These are phyloP conservation scores for Drosophila atroscutellata DNA, from an alignment of 2,888 invertebrate genomes.

Conservation along the genomic window DNA sequence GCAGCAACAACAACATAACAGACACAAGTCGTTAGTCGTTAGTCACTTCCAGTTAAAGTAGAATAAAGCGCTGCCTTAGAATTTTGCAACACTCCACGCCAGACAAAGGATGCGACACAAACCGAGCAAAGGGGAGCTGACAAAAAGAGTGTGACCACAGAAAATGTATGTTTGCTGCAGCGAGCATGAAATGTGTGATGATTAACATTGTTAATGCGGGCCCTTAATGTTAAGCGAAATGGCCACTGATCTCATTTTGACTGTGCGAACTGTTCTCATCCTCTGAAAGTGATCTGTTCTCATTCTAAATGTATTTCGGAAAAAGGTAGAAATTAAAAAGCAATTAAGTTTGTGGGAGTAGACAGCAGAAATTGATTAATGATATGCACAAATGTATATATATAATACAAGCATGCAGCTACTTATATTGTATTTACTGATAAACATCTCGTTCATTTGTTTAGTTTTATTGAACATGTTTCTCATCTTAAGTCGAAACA, in stretches of 20 bases:
- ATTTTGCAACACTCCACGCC: slow-evolving; percentile 57
- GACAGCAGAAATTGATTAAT: slow-evolving; percentile 47
- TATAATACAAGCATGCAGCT: neutral
- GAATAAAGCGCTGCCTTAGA: slow-evolving; percentile 74
- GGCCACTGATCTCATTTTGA: neutral
- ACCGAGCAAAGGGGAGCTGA: slow-evolving; percentile 22
- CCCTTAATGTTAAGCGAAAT: neutral
- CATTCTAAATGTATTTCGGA: slow-evolving; percentile 6
- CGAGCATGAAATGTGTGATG: slow-evolving; percentile 15
- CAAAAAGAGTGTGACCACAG: slow-evolving; percentile 9
- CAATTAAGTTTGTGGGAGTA: slow-evolving; percentile 34
- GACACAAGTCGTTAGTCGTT: slow-evolving; percentile 74
- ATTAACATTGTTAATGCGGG: slow-evolving; percentile 30
- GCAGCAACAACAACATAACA: slow-evolving; percentile 31
- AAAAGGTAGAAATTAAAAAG: slow-evolving; percentile 52
- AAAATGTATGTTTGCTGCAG: slow-evolving; percentile 1
- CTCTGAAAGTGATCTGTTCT: slow-evolving; percentile 17
- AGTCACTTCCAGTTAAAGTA: slow-evolving; percentile 77
- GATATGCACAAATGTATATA: slow-evolving; percentile 9
- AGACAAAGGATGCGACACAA: slow-evolving; percentile 27
- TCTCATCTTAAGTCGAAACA: slow-evolving; percentile 4
- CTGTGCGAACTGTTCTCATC: neutral
- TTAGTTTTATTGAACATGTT: neutral
- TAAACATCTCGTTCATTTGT: neutral
- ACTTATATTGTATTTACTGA: neutral